Percentiles rank a stretch among this genome's conserved stretches.
phyloP scores from a whole-genome alignment of 2,797 vertebrate genomes.

The Delichon dasypus region DNA sequence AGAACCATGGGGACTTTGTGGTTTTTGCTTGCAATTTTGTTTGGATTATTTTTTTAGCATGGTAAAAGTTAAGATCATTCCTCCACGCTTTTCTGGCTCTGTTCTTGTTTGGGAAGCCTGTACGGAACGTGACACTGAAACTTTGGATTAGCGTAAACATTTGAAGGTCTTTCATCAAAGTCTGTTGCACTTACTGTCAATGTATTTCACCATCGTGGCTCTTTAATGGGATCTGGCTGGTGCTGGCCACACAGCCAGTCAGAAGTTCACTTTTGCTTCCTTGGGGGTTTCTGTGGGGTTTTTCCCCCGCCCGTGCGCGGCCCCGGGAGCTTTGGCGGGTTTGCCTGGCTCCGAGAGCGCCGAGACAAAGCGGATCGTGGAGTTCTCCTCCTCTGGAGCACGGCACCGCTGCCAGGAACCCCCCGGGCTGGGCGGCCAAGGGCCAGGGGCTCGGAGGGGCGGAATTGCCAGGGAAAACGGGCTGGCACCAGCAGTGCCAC shows the following conservation, averaged over 20 bases:
- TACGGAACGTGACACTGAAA: neutral
- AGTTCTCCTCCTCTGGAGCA: constrained; percentile 6
- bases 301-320: neutral
- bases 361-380: neutral
- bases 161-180: neutral
- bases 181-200: neutral
- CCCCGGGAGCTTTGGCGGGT: neutral
- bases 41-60: neutral
- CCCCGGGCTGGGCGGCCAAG: neutral
- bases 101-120: neutral
- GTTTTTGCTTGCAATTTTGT: neutral
- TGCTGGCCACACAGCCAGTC: neutral
- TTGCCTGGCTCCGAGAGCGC: neutral
- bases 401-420: neutral
- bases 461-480: neutral
- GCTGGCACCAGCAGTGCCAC: neutral
- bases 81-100: neutral
- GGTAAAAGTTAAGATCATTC: neutral
- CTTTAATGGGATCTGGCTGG: neutral
- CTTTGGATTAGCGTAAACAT: neutral
- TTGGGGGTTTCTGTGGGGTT: neutral
- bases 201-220: neutral
- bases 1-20: neutral
- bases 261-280: constrained; percentile 15
- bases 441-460: neutral